Evolutionary conservation across 2,113 vertebrate genomes (phyloP).

Genomic region (Vanacampus margaritifer): DNA sequence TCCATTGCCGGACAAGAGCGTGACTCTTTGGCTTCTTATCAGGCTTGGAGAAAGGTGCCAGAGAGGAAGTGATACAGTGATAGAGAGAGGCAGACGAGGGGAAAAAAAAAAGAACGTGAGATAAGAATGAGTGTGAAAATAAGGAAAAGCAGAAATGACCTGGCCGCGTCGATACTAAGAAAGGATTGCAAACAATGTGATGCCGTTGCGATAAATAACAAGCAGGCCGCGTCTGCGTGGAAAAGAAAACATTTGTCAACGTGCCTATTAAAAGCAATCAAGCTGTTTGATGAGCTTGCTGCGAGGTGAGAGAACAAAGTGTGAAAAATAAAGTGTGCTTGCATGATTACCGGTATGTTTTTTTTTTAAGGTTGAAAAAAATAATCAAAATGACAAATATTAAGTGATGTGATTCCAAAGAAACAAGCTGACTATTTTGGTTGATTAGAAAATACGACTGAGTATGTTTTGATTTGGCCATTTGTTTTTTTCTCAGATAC

Average conservation of each 20-base stretch:
- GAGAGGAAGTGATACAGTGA: constrained; percentile 50
- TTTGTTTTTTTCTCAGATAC: too few species aligned
- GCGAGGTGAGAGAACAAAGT: not conserved
- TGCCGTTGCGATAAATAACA: not conserved
- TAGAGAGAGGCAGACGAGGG: constrained; percentile 14
- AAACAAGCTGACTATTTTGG: not conserved
- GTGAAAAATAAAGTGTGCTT: not conserved
- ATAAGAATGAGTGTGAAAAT: constrained; percentile 20
- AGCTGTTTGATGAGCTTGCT: not conserved
- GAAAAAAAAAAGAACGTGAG: constrained; percentile 5
- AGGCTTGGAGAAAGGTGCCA: constrained; percentile 40
- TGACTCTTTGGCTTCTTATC: constrained; percentile 52
- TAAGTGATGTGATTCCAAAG: not conserved
- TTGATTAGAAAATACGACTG: not conserved
- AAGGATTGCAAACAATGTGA: constrained; percentile 12
- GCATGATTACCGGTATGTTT: not conserved
- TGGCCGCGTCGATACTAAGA: constrained; percentile 13
- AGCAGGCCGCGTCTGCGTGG: not conserved
- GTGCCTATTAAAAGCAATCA: not conserved
- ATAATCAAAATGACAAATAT: too few species aligned
- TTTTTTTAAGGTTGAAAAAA: not conserved
- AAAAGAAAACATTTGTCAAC: not conserved
- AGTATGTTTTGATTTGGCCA: too few species aligned
- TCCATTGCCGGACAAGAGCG: constrained; percentile 45
- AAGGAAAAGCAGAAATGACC: constrained; percentile 12